phyloP scores from a whole-genome alignment of 2,888 invertebrate species.

The Microchrysa polita region DNA sequence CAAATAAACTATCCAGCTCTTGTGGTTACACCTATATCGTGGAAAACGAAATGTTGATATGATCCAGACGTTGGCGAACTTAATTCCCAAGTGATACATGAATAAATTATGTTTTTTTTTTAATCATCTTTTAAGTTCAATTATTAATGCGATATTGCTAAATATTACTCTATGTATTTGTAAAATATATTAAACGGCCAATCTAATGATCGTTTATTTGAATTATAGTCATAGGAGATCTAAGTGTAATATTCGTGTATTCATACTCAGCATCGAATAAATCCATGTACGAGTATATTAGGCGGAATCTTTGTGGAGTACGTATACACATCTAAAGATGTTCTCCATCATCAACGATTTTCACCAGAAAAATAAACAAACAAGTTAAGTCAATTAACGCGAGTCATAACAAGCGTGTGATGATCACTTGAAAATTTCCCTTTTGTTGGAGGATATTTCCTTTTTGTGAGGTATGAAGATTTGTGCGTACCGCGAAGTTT shows the following conservation, averaged over 20 bases:
- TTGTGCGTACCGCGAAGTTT: no score
- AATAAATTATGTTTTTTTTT: constrained; percentile 35
- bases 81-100: not conserved
- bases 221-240: no score
- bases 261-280: no score
- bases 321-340: not conserved
- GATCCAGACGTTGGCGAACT: constrained; percentile 13
- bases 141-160: no score
- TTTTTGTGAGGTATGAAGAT: no score
- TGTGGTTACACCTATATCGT: not conserved
- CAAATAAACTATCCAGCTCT: not conserved
- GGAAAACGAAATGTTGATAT: not conserved
- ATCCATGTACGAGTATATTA: no score
- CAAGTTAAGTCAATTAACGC: constrained; percentile 46
- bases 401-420: constrained; percentile 46
- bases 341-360: not conserved
- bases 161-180: no score
- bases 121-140: constrained; percentile 14
- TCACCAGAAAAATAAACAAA: constrained; percentile 42
- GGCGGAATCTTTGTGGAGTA: no score
- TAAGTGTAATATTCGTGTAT: no score
- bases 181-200: no score
- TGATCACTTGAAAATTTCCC: constrained; percentile 35
- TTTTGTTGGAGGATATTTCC: not conserved
- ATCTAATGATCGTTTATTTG: no score